Evolutionary conservation across 1,140 invertebrate species (phyloP).

Genomic region (Archivesica marissinica): DNA sequence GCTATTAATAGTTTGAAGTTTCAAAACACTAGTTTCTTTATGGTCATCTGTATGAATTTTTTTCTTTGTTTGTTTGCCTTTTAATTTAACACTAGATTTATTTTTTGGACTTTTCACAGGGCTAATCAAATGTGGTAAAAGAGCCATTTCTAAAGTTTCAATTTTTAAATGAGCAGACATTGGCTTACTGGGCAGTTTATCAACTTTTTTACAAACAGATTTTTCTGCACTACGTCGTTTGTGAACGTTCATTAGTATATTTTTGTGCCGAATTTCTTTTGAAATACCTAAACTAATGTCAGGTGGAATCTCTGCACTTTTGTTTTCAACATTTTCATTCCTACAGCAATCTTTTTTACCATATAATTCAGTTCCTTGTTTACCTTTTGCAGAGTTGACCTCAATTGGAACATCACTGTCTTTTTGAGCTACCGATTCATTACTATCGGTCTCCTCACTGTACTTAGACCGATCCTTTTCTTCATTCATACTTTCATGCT

Average conservation of each 20-base stretch:
- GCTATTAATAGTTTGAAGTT: not conserved
- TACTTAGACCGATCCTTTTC: not conserved
- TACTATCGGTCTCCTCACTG: not conserved
- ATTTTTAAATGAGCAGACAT: not conserved
- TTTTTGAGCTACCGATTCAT: not conserved
- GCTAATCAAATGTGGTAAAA: conserved; percentile 21
- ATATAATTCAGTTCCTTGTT: not conserved
- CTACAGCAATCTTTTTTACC: not conserved
- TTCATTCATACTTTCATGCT: not conserved
- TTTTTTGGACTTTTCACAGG: conserved; percentile 29
- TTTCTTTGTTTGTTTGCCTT: not conserved
- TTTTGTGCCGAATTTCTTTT: too few species aligned
- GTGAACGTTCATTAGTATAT: too few species aligned
- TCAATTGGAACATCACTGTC: not conserved
- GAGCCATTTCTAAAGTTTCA: conserved; percentile 13
- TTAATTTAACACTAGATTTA: not conserved
- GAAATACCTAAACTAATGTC: too few species aligned
- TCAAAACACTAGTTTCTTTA: not conserved
- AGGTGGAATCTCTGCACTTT: too few species aligned
- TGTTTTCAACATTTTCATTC: not conserved
- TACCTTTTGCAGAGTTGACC: not conserved
- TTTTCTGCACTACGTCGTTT: too few species aligned
- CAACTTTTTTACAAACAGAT: not conserved
- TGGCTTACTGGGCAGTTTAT: not conserved
- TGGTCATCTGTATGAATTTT: not conserved